These are phyloP conservation scores for Mesopsocus fuscifrons DNA, from an alignment of 2,888 invertebrate species.

Conservation along the genomic window DNA sequence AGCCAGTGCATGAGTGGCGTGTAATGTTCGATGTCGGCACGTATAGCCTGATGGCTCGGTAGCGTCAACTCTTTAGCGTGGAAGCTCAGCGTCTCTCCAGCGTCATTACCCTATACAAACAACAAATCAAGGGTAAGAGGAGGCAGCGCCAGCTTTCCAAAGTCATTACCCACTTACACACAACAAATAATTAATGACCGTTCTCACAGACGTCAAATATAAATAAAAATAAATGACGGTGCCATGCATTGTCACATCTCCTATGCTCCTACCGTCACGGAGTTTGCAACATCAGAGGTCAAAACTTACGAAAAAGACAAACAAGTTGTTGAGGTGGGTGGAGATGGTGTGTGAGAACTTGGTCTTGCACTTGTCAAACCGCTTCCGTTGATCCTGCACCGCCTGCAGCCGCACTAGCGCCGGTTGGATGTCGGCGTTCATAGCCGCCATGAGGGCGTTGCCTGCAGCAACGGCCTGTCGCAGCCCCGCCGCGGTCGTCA, in stretches of 20 bases:
- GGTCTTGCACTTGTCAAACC: conserved; percentile 54
- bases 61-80: conserved; percentile 38
- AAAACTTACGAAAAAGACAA: conserved; percentile 76
- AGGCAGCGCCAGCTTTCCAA: conserved; percentile 4
- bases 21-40: conserved; percentile 71
- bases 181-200: too few relatives aligned
- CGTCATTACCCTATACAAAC: conserved; percentile 38
- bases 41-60: conserved; percentile 59
- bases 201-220: too few relatives aligned
- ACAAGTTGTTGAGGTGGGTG: conserved; percentile 82
- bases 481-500: conserved; percentile 40
- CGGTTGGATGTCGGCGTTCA: conserved; percentile 45
- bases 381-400: conserved; percentile 60
- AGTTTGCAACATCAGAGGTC: too few relatives aligned
- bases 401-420: conserved; percentile 46
- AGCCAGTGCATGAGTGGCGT: conserved; percentile 84
- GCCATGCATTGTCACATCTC: too few relatives aligned
- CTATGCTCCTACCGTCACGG: too few relatives aligned
- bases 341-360: conserved; percentile 69
- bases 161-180: conserved; percentile 32
- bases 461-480: conserved; percentile 49
- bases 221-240: too few relatives aligned
- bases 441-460: conserved; percentile 50
- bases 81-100: conserved; percentile 37
- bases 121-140: conserved; percentile 13